These are phyloP conservation scores for Epinotia nisella DNA, from an alignment of 2,888 invertebrate species.

Conservation along the genomic window DNA sequence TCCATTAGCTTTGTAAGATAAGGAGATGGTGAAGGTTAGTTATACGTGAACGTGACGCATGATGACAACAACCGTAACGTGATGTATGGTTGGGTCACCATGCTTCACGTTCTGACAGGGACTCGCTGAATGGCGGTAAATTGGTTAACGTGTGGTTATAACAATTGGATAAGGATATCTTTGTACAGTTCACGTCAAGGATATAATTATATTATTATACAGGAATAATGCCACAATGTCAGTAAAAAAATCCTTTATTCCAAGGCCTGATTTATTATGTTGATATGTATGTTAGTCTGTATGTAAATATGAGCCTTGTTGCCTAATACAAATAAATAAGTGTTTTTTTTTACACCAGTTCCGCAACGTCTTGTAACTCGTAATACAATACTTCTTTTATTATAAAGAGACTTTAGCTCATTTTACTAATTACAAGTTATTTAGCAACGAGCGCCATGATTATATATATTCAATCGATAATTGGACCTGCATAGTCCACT, in stretches of 20 bases:
- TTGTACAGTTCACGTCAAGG: background rate
- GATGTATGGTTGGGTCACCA: conserved; percentile 29
- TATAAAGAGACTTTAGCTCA: too few species aligned
- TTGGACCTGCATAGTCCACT: background rate
- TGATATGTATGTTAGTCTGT: too few species aligned
- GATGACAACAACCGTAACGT: conserved; percentile 29
- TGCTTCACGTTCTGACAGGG: conserved; percentile 27
- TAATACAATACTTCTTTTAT: too few species aligned
- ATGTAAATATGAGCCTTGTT: too few species aligned
- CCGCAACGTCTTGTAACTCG: too few species aligned
- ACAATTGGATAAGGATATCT: conserved; percentile 13
- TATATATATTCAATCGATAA: background rate
- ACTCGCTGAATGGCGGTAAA: conserved; percentile 16
- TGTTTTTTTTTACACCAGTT: too few species aligned
- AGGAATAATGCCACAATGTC: background rate
- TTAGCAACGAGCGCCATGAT: background rate
- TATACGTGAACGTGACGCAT: conserved; percentile 30
- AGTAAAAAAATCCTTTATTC: background rate
- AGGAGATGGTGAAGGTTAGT: background rate
- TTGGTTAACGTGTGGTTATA: conserved; percentile 15
- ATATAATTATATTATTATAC: too few species aligned
- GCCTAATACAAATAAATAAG: too few species aligned
- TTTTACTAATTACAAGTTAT: background rate
- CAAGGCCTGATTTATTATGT: too few species aligned
- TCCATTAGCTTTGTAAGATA: background rate